Percentiles rank a stretch among this genome's conserved stretches.
These are phyloP conservation scores for Beris chalybata DNA, from an alignment of 2,888 invertebrate genomes.

Conservation along the genomic window DNA sequence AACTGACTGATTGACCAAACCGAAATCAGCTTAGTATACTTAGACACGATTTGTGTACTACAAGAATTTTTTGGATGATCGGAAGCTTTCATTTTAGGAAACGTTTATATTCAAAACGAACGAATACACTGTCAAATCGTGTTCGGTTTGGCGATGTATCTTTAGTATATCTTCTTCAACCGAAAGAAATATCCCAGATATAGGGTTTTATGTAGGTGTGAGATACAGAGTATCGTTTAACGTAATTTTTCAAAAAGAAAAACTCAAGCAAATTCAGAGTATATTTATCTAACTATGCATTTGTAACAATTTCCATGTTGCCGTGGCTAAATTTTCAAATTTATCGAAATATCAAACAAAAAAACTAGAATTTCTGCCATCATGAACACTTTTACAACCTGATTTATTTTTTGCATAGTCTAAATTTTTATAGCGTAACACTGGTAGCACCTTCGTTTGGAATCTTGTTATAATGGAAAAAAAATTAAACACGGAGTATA, in stretches of 20 bases:
- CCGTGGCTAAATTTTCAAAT: slow-evolving; percentile 2
- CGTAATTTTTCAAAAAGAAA: slow-evolving; percentile 24
- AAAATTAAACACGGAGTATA: no score
- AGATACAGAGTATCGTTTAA: slow-evolving; percentile 34
- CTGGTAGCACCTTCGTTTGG: no score
- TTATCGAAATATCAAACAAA: not conserved
- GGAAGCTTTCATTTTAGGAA: slow-evolving; percentile 40
- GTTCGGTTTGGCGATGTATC: slow-evolving; percentile 12
- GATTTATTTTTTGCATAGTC: no score
- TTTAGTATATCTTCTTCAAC: slow-evolving; percentile 5
- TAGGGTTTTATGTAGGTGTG: slow-evolving; percentile 34
- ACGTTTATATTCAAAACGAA: slow-evolving; percentile 36
- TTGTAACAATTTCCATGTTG: slow-evolving; percentile 16
- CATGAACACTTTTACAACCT: no score
- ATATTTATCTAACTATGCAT: not conserved
- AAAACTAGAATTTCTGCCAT: no score
- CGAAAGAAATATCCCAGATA: slow-evolving; percentile 31
- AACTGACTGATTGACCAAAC: slow-evolving; percentile 52
- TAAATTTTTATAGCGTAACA: no score
- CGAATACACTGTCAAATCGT: slow-evolving; percentile 12
- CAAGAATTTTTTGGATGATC: slow-evolving; percentile 17
- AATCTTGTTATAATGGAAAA: no score
- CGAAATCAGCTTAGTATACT: slow-evolving; percentile 33
- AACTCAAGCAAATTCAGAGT: not conserved
- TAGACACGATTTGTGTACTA: slow-evolving; percentile 14